Conservation (phyloP, 2,888 invertebrate genomes). For the Busseola fusca region DNA sequence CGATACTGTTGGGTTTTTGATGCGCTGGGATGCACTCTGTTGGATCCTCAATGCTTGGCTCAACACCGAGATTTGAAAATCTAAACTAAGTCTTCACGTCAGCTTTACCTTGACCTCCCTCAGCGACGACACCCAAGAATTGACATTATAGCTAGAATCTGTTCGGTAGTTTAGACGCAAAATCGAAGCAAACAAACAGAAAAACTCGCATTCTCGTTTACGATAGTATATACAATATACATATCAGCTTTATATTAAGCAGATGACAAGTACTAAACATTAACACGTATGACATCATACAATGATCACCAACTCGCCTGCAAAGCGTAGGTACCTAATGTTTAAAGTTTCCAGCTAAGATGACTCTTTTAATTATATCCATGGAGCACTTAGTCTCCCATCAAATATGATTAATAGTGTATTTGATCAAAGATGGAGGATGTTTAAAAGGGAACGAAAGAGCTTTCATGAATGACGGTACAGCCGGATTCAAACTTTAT, state of each 20-base stretch:
- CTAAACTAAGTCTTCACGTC: background rate
- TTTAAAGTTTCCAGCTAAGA: background rate
- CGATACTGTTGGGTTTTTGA: background rate
- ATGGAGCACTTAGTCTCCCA: background rate
- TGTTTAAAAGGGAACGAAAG: background rate
- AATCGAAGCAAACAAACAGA: background rate
- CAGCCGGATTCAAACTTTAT: background rate
- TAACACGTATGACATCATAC: constrained; percentile 35
- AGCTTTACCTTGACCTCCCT: background rate
- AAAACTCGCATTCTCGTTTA: background rate
- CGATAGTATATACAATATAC: background rate
- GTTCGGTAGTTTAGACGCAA: background rate
- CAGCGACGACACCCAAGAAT: background rate
- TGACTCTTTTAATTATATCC: background rate
- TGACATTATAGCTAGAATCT: background rate
- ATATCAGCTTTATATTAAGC: constrained; percentile 6
- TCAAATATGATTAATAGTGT: background rate
- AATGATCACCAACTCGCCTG: constrained; percentile 3
- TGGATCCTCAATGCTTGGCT: background rate
- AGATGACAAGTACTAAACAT: constrained; percentile 6
- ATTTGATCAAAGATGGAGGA: background rate
- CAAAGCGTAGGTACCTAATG: background rate
- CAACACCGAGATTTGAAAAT: background rate
- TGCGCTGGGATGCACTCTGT: background rate
- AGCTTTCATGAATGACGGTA: background rate